These are phyloP conservation scores for Pristionchus exspectatus DNA, from an alignment of 2,888 invertebrate species.

Conservation along the genomic window DNA sequence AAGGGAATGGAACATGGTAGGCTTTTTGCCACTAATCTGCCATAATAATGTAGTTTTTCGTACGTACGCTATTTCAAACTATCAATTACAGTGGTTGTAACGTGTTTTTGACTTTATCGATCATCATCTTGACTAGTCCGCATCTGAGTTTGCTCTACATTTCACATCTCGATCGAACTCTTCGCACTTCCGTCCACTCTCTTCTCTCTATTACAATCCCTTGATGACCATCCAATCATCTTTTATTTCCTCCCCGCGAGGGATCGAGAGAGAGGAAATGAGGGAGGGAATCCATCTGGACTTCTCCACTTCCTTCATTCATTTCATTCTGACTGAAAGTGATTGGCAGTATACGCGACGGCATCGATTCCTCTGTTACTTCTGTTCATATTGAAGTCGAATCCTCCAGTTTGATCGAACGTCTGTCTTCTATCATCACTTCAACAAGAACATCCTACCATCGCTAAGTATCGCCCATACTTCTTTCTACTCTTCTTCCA, in stretches of 20 bases:
- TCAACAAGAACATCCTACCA: not conserved
- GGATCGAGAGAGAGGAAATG: not conserved
- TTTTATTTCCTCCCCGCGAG: constrained; percentile 19
- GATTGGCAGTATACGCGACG: constrained; percentile 7
- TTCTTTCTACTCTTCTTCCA: constrained; percentile 13
- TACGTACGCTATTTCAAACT: no score
- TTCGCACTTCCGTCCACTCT: constrained; percentile 23
- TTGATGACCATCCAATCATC: constrained; percentile 29
- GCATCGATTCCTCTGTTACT: not conserved
- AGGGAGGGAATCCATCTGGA: constrained; percentile 13
- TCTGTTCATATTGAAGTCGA: not conserved
- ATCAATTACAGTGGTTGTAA: no score
- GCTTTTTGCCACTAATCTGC: no score
- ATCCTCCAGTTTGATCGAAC: not conserved
- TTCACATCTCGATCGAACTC: not conserved
- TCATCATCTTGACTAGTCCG: not conserved
- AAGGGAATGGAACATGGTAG: not conserved
- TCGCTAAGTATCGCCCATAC: not conserved
- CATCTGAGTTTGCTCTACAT: not conserved
- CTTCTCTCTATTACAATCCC: constrained; percentile 12
- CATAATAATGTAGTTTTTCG: no score
- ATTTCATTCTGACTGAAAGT: not conserved
- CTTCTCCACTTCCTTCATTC: not conserved
- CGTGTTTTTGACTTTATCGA: not conserved
- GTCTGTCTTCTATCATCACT: not conserved